Evolutionary conservation across 2,888 invertebrate species (phyloP), one percentile per base, ranked within the genome.

Genomic region (Parapristionchus giblindavisi): DNA sequence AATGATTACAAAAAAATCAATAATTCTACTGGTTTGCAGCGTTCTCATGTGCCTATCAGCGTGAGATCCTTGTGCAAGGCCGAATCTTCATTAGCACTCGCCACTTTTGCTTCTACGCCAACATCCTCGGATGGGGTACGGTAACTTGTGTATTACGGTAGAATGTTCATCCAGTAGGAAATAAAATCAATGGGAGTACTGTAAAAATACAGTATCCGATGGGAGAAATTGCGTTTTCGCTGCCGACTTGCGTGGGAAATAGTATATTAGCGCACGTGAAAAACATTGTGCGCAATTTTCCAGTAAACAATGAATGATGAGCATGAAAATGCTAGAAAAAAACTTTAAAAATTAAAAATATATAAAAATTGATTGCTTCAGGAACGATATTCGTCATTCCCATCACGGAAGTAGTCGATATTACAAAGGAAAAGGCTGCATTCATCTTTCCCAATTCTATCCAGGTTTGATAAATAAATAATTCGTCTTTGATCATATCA

Each of bases 91-190:
- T 96, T 65, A 94, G 96, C 0, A 95, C 95, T 90, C 94, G 94
- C 89, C 95, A 94, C 91, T 91, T 97, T 77, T 96, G 96, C 89
- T 98, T 98, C 91, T 94, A 97, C 91, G 96, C 97, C 32, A 97
- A 95, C 89, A 96, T 98, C 88, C 95, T 98, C 89, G 92, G 94
- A 86, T 97, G 96, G 96, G 96, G 96, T 90, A 96, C 95, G 6
- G 92, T 91, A 48, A 14, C 48, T 48, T 14, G 48, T 48, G 14
- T 11, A 14, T 21, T 21, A 48, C 21, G 14, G 48, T 21, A 14
- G 21, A 48, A 11, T 48, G 48, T 14, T 21, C 21, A 21, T 14
- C 48, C 11, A 48, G 11, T 48, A 14, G 48, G 21, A 48, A 14
- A 14, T 48, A 21, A 48, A 48, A 11, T 48, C 21, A 21, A 21